phyloP scores from a whole-genome alignment of 2,797 vertebrate species.

The Bradypus variegatus region DNA sequence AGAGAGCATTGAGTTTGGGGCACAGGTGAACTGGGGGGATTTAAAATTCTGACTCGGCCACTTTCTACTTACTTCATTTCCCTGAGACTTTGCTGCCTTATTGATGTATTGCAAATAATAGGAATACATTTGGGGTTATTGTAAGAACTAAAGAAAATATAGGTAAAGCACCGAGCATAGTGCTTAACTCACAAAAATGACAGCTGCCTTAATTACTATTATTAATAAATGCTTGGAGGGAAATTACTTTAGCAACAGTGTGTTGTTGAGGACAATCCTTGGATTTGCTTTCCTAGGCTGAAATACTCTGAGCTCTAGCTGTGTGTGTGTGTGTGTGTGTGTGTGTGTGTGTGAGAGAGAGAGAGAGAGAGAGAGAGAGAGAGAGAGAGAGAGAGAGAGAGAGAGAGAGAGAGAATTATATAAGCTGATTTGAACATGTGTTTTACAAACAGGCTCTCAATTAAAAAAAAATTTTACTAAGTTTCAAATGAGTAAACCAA shows the following conservation, averaged over 20 bases:
- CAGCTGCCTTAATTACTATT: background rate
- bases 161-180: background rate
- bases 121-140: background rate
- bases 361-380: background rate
- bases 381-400: background rate
- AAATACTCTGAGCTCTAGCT: background rate
- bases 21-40: background rate
- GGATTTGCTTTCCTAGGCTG: background rate
- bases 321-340: background rate
- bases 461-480: background rate
- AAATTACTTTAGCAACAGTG: background rate
- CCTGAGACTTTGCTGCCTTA: background rate
- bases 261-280: background rate
- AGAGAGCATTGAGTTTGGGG: background rate
- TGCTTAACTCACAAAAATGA: background rate
- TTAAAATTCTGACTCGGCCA: background rate
- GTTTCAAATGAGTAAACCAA: background rate
- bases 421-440: background rate
- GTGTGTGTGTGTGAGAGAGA: background rate
- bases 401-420: background rate
- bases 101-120: background rate
- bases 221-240: background rate
- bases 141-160: background rate
- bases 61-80: background rate
- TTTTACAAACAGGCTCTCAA: constrained; percentile 17